Evolutionary conservation across 1,140 invertebrate genomes (phyloP).

Genomic region (Diuraphis noxia): DNA sequence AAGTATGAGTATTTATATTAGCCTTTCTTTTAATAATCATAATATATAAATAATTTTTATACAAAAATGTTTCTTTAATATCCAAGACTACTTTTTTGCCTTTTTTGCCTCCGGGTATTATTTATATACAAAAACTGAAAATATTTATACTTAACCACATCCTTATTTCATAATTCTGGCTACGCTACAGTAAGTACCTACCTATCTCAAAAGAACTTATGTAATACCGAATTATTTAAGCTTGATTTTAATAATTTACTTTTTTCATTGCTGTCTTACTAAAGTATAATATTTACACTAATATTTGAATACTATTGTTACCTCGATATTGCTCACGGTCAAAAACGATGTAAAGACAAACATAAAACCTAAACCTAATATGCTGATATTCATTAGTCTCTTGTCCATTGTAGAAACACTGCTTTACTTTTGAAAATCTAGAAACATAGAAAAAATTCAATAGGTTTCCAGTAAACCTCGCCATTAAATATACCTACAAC

Average conservation of each 20-base stretch:
- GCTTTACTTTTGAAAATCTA: background rate
- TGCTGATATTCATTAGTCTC: slow-evolving; percentile 80
- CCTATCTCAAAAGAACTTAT: background rate
- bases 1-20: too few relatives aligned
- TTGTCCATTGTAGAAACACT: slow-evolving; percentile 63
- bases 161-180: too few relatives aligned
- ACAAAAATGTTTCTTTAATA: too few relatives aligned
- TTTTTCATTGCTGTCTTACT: background rate
- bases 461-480: background rate
- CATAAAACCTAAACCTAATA: slow-evolving; percentile 89
- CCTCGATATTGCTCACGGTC: slow-evolving; percentile 92
- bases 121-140: too few relatives aligned
- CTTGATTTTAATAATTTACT: background rate
- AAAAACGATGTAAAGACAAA: slow-evolving; percentile 92
- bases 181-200: too few relatives aligned
- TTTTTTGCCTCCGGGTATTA: too few relatives aligned
- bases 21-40: too few relatives aligned
- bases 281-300: background rate
- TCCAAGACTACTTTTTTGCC: too few relatives aligned
- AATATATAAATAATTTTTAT: too few relatives aligned
- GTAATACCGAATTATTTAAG: background rate
- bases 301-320: slow-evolving; percentile 62
- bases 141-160: too few relatives aligned
- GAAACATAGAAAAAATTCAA: background rate
- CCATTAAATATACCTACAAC: too few relatives aligned